Percentiles rank a stretch among this genome's conserved stretches.
phyloP scores from a whole-genome alignment of 2,113 vertebrate genomes.

The Polypterus senegalus region DNA sequence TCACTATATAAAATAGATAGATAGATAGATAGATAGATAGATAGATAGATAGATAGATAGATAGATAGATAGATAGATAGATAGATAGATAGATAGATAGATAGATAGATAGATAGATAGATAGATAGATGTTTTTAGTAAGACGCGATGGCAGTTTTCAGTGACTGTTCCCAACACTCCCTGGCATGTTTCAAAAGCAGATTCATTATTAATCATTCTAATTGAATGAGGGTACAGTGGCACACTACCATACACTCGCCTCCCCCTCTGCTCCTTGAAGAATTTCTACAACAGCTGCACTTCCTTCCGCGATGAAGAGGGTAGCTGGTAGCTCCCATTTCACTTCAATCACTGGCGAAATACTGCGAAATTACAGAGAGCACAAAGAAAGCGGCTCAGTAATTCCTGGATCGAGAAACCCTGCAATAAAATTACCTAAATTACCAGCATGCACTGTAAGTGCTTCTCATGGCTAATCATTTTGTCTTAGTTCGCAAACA shows the following conservation, averaged over 20 bases:
- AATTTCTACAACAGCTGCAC: slow-evolving; percentile 25
- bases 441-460: slow-evolving; percentile 47
- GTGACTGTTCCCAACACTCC: too few species aligned
- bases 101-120: too few species aligned
- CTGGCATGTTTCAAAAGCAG: background rate
- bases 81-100: too few species aligned
- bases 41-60: too few species aligned
- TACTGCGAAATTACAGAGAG: slow-evolving; percentile 58
- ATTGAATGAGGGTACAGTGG: background rate
- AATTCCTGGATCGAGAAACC: slow-evolving; percentile 49
- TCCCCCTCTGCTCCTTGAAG: slow-evolving; percentile 9
- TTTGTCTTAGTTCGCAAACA: slow-evolving; percentile 25
- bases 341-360: slow-evolving; percentile 47
- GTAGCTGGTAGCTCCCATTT: slow-evolving; percentile 36
- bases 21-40: too few species aligned
- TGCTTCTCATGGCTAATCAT: slow-evolving; percentile 48
- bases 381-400: slow-evolving; percentile 53
- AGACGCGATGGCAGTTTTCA: too few species aligned
- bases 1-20: too few species aligned
- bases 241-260: background rate
- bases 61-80: too few species aligned
- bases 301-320: slow-evolving; percentile 29
- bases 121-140: too few species aligned
- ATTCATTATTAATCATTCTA: slow-evolving; percentile 4
- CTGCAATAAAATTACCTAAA: slow-evolving; percentile 63